phyloP scores from a whole-genome alignment of 2,113 vertebrate species.

The Scomber colias region DNA sequence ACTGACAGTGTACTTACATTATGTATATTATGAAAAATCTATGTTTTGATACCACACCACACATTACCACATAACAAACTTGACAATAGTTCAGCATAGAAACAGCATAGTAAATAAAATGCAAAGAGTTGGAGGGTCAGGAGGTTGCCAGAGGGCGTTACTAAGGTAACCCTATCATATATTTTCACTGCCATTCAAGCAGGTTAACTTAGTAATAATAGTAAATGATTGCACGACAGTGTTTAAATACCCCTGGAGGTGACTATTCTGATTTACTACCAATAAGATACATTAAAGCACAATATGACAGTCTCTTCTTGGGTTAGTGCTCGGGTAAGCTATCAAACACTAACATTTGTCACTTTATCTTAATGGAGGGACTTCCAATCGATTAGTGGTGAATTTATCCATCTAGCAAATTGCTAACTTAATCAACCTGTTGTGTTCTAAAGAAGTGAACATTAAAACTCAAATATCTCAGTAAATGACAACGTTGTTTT shows the following conservation, averaged over 20 bases:
- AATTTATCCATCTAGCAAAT: not conserved
- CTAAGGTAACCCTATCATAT: not conserved
- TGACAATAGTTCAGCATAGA: too few species aligned
- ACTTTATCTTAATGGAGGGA: not conserved
- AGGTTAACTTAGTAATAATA: not conserved
- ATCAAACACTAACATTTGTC: not conserved
- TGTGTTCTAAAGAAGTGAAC: slow-evolving; percentile 5
- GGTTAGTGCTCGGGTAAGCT: not conserved
- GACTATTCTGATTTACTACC: not conserved
- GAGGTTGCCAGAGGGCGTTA: too few species aligned
- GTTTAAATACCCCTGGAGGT: not conserved
- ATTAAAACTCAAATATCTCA: not conserved
- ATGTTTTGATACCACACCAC: not conserved
- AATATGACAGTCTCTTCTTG: too few species aligned
- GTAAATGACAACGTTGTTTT: not conserved
- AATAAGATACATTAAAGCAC: slow-evolving; percentile 9
- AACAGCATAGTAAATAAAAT: too few species aligned
- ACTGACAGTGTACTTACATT: not conserved
- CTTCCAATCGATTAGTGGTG: not conserved
- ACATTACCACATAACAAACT: too few species aligned
- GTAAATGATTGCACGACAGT: too few species aligned
- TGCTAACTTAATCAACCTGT: slow-evolving; percentile 37
- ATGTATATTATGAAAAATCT: not conserved
- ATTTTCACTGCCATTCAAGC: too few species aligned
- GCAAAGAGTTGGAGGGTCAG: too few species aligned